Evolutionary conservation across 2,113 vertebrate genomes (phyloP).

Genomic region (Monopterus albus): DNA sequence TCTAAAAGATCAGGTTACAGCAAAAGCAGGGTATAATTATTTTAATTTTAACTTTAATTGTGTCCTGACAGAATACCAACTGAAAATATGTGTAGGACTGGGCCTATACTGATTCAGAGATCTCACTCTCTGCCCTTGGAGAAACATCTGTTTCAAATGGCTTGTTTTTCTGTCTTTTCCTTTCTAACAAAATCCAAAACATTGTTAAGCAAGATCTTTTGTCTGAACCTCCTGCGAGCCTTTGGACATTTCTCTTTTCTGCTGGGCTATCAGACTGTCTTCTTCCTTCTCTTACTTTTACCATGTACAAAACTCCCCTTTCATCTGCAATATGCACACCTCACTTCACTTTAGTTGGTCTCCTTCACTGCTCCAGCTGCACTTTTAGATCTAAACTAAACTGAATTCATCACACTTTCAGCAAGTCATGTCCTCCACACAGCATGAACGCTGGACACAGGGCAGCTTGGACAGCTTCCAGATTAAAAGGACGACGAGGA

Average conservation of each 20-base stretch:
- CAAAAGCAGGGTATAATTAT: neutral
- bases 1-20: neutral
- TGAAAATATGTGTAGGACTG: constrained; percentile 8
- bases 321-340: neutral
- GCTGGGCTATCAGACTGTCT: neutral
- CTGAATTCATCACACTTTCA: constrained; percentile 7
- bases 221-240: neutral
- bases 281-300: neutral
- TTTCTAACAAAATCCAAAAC: constrained; percentile 14
- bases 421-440: neutral
- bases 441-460: constrained; percentile 4
- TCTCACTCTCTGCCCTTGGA: neutral
- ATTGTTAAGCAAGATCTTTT: constrained; percentile 7
- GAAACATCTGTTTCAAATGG: neutral
- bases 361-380: neutral
- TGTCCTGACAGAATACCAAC: neutral
- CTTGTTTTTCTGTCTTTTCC: constrained; percentile 4
- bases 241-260: neutral
- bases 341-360: neutral
- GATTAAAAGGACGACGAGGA: constrained; percentile 28
- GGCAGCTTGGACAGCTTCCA: constrained; percentile 19
- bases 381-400: neutral
- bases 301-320: neutral
- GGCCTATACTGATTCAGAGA: constrained; percentile 15
- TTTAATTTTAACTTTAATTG: neutral